These are phyloP conservation scores for Zaprionus ghesquierei DNA, from an alignment of 1,140 invertebrate genomes.

Conservation along the genomic window DNA sequence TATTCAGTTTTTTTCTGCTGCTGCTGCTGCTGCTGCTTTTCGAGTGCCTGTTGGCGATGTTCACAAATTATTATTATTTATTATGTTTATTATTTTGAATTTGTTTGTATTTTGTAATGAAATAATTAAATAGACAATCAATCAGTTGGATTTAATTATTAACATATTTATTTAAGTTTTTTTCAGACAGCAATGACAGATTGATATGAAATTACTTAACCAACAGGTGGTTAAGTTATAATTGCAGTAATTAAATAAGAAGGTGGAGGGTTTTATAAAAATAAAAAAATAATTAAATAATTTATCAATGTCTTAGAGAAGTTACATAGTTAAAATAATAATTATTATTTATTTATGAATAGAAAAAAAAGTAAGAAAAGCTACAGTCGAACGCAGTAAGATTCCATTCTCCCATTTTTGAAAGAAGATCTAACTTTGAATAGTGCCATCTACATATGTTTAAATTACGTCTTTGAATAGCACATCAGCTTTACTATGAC, in stretches of 20 bases:
- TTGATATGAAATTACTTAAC: slow-evolving; percentile 58
- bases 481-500: too few relatives aligned
- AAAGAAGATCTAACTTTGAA: too few relatives aligned
- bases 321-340: too few relatives aligned
- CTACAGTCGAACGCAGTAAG: too few relatives aligned
- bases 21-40: background rate
- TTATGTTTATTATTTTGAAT: slow-evolving; percentile 45
- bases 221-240: slow-evolving; percentile 4
- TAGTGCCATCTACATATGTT: too few relatives aligned
- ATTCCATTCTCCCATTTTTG: too few relatives aligned
- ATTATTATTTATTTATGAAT: too few relatives aligned
- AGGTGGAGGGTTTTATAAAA: background rate
- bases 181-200: background rate
- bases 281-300: background rate
- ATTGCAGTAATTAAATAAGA: background rate
- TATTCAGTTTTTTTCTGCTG: slow-evolving; percentile 1
- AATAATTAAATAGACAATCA: slow-evolving; percentile 54
- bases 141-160: slow-evolving; percentile 25
- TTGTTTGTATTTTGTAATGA: slow-evolving; percentile 51
- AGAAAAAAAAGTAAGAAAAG: too few relatives aligned
- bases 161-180: background rate
- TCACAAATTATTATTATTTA: slow-evolving; percentile 54
- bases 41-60: slow-evolving; percentile 41
- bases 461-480: too few relatives aligned
- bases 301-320: background rate